Evolutionary conservation across 2,113 vertebrate species (phyloP), one percentile per base, ranked within the genome.

Genomic region (Oreochromis tanganicae): DNA sequence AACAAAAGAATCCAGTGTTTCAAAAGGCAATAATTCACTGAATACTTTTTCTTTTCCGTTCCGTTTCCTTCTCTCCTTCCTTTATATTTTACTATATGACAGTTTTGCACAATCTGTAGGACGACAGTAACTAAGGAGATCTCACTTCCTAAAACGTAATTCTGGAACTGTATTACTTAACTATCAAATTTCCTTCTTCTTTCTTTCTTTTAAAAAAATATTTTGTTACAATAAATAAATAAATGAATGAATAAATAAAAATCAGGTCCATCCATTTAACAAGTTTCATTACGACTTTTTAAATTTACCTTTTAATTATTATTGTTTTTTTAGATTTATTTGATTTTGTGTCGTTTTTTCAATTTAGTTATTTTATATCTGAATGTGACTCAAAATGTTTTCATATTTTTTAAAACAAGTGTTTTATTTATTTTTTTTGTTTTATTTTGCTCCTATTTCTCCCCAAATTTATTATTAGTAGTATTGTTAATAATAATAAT

Each of bases 31-130:
- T 12, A 50, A 50, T 27, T 4, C 16, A 8, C 59, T 48, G 12
- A 38, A 24, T 4, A 8, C 38, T 21, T 90, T 93, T 82, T 79
- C 32, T 7, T 93, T 92, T 92, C 61, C 8, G 34, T 92, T 92
- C 61, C 8, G 34, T 82, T 82, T 84, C 80, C 27, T 1, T 9
- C 5, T 14, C 21, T 6, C 27, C 4, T 46, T 38, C 21, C 34
- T 29, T 43, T 27, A 5, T 8, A 3, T 66, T 38, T 66, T 66
- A 66, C 34, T 66, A 24, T 4, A 7, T 27, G 3, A 9, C 16
- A 5, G 2, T 59, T 84, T 83, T 85, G 13, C 36, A 21, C 32
- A 84, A 87, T 13, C 16, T 8, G 1, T 5, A 13, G n/a, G 16
- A 24, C 57, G 80, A 4, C 29, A 56, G 8, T 19, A 68, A 81